A percentile compares a stretch with the other conserved stretches of the same genome.
Evolutionary conservation across 1,140 invertebrate species (phyloP).

Genomic region (Vanessa atalanta): DNA sequence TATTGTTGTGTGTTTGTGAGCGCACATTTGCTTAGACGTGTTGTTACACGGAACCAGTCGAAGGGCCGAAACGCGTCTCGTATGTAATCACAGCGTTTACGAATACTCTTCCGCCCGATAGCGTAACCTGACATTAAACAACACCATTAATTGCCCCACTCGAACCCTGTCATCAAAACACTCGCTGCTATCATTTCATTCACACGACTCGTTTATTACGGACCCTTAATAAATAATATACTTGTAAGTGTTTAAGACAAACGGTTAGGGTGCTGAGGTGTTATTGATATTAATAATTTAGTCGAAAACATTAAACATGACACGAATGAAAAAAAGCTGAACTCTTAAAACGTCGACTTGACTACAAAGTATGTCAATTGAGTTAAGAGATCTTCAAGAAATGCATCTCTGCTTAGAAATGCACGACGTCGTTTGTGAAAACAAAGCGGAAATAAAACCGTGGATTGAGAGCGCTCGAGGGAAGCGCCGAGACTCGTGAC

Average conservation of each 20-base stretch:
- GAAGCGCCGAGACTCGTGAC: conserved; percentile 5
- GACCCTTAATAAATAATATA: neutral
- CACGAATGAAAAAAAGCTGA: neutral
- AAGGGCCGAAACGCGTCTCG: neutral
- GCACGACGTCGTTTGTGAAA: conserved; percentile 30
- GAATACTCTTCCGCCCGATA: conserved; percentile 17
- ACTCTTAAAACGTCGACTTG: neutral
- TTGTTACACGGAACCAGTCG: neutral
- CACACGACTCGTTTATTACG: conserved; percentile 6
- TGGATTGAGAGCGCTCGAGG: conserved; percentile 15
- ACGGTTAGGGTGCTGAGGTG: too few species aligned
- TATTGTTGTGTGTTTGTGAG: too few species aligned
- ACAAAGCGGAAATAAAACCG: conserved; percentile 32
- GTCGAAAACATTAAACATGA: neutral
- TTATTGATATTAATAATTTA: too few species aligned
- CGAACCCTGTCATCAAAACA: conserved; percentile 5
- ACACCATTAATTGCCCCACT: conserved; percentile 22
- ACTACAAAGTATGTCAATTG: conserved; percentile 26
- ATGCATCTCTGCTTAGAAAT: conserved; percentile 12
- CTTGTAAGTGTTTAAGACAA: neutral
- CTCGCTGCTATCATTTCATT: conserved; percentile 12
- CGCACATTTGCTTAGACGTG: too few species aligned
- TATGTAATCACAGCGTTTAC: conserved; percentile 8
- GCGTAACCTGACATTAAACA: conserved; percentile 23
- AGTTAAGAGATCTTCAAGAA: conserved; percentile 19